Evolutionary conservation across 2,797 vertebrate species (phyloP), one percentile per base, ranked within the genome.

Genomic region (Sebastes baramenuke): DNA sequence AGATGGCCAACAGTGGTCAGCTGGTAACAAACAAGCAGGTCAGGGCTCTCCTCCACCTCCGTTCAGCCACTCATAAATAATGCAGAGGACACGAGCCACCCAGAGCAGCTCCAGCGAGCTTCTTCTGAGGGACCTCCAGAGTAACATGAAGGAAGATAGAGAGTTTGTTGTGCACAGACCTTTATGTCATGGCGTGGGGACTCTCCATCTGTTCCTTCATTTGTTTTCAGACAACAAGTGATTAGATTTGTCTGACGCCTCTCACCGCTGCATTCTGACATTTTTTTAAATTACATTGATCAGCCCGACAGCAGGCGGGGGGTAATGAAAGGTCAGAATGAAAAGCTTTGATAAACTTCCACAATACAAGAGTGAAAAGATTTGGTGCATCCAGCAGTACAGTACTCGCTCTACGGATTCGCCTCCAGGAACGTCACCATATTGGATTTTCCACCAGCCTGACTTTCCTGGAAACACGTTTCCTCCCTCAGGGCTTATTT

Each of bases 1-100:
- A 95, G 95, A 96, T 95, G 95, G 95, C 90, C 93, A 89, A 86
- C 82, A 85, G 85, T 90, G 93, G 90, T 95, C 92, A 93, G 89
- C 90, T 92, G 83, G 84, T 93, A 89, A 88, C 81, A 92, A 93
- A 94, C 91, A 93, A 85, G 88, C 90, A 80, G 92, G 93, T 93
- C 93, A 89, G 88, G 64, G 61, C 89, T 87, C 59, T 88, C 88
- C 85, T 92, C 72, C 85, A 88, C 87, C 83, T 88, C 82, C 72
- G 25, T 75, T 74, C 85, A 72, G 75, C 60, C 58, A 8, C 76
- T 87, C 81, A 90, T 94, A 85, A 89, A 93, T 93, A 92, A 94
- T 94, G 92, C 86, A 93, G 74, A 82, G 79, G 74, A 86, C 85
- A 67, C 36, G 55, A 62, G 79, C 67, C 87, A 85, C 75, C 75